Evolutionary conservation across 2,113 vertebrate species (phyloP), one percentile per base, ranked within the genome.

Genomic region (Leptobrachium ailaonicum): DNA sequence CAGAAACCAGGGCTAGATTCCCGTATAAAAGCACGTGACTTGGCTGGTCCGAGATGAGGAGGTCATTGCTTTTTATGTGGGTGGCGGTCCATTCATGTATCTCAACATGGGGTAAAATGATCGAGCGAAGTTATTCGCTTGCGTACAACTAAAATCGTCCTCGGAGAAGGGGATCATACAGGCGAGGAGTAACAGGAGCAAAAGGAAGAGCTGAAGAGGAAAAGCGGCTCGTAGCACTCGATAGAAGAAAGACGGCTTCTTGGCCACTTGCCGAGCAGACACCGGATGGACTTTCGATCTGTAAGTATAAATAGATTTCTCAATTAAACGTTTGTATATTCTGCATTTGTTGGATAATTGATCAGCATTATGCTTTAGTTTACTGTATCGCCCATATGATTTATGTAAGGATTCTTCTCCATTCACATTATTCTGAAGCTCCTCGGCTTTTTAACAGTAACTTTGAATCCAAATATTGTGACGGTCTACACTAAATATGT

Each of bases 71-170:
- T 10, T 43, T 84, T 92, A 94, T 50, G 94, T 97, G 2, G 98
- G 98, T 0, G 97, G 98, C 0, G 97, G 97, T 0, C 98, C 97
- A 0, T 97, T 97, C 86, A 93, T 96, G 81, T 98, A 99, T 54
- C 75, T 91, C 69, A 99, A 85, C 97, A 96, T 99, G 62, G 94
- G 96, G 83, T 97, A 91, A 77, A 99, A 96, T 14, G 98, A 99
- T 3, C 93, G 89, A 76, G 96, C 96, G 0, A 98, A 98, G 90
- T 96, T 98, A 90, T 99, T 99, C 85, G 92, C 85, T 43, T 90
- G 90, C 0, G 92, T 89, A 82, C 98, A 99, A 90, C 95, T 93
- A 86, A 94, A 91, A 72, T 95, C 93, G 1, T 94, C 92, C 70
- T 95, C 94, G 0, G 93, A 92, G 76, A 87, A 80, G 0, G 95